These are phyloP conservation scores for Apeira syringaria DNA, from an alignment of 2,888 invertebrate genomes.

Conservation along the genomic window DNA sequence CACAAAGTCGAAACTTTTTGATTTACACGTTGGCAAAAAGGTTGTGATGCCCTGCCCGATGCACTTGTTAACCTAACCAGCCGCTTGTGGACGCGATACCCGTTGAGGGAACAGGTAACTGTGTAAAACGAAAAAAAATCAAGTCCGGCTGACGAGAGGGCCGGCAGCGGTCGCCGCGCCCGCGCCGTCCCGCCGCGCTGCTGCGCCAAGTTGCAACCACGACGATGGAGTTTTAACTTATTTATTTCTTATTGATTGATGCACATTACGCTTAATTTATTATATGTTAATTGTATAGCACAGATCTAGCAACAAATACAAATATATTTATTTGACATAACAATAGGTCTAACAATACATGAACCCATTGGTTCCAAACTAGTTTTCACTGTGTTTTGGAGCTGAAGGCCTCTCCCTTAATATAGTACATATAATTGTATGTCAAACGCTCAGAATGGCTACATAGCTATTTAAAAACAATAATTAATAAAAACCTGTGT, in stretches of 20 bases:
- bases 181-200: background rate
- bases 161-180: constrained; percentile 44
- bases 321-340: too few species aligned
- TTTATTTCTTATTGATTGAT: constrained; percentile 18
- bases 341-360: too few species aligned
- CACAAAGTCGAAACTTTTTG: too few species aligned
- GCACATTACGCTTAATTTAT: constrained; percentile 27
- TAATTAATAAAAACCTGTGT: too few species aligned
- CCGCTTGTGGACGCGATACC: constrained; percentile 59
- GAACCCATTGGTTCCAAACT: too few species aligned
- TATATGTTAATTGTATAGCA: constrained; percentile 21
- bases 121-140: constrained; percentile 67
- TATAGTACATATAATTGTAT: too few species aligned
- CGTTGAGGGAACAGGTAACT: constrained; percentile 77
- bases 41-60: constrained; percentile 59
- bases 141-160: constrained; percentile 54
- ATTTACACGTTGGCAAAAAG: constrained; percentile 28
- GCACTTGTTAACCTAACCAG: constrained; percentile 79
- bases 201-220: too few species aligned
- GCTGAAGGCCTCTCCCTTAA: too few species aligned
- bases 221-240: constrained; percentile 9
- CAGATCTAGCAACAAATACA: too few species aligned
- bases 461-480: too few species aligned
- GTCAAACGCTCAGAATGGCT: too few species aligned
- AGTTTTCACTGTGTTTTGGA: too few species aligned